Evolutionary conservation across 2,797 vertebrate species (phyloP).

Genomic region (Acanthiza pusilla): DNA sequence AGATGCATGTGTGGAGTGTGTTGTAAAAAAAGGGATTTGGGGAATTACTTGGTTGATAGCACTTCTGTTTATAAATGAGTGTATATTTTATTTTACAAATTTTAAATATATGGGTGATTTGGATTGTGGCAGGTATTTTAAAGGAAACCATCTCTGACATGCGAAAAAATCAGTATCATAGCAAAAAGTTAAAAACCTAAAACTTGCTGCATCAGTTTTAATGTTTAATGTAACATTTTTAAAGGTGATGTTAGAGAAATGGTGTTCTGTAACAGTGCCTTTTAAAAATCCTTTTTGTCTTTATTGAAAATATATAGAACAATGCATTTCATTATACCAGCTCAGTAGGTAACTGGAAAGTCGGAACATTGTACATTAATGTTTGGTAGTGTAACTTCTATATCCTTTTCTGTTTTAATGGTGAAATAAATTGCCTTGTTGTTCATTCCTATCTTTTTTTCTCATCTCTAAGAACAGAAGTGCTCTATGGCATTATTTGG

Average conservation of each 20-base stretch:
- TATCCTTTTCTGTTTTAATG: not conserved
- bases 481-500: not conserved
- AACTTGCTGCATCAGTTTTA: not conserved
- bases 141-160: not conserved
- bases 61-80: not conserved
- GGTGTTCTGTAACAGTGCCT: not conserved
- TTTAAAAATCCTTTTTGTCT: not conserved
- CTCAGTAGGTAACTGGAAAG: not conserved
- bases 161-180: not conserved
- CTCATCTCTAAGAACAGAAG: not conserved
- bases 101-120: not conserved
- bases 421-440: not conserved
- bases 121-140: not conserved
- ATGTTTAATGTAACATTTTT: not conserved
- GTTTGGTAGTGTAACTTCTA: not conserved
- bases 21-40: not conserved
- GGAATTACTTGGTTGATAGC: not conserved
- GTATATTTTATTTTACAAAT: not conserved
- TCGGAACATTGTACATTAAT: not conserved
- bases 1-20: not conserved
- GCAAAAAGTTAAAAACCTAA: not conserved
- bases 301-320: not conserved
- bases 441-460: not conserved
- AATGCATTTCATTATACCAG: not conserved
- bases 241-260: not conserved